Base-by-base conservation (phyloP, 2,888 invertebrate species). In the Xestia ashworthii region DNA sequence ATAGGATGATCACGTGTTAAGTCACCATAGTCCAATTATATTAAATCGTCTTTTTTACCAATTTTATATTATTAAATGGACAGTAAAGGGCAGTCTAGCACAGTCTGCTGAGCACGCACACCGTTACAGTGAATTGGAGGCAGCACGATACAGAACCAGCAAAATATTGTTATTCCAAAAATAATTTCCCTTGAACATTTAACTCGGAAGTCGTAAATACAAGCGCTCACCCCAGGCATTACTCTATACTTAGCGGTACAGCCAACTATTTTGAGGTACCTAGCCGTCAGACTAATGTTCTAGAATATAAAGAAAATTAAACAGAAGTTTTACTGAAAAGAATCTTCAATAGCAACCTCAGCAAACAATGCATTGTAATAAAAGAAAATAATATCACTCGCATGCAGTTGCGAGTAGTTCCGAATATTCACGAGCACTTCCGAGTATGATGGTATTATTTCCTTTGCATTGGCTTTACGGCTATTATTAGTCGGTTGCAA, bases 251-350 rank as follows among this genome's bases (percentile, higher is more conserved):
- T 65, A 71, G 48, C 44, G 38, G 41, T 71, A 72, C 66, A 74
- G 62, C 71, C 73, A 72, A 64, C 85, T 82, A 71, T 71, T 85
- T 50, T 53, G 69, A 70, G 44, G 65, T 79, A 70, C 75, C 74
- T 73, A 70, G 55, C 72, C 41, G 58, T 70, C 50, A 38, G 32
- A 72, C 58, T 60, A 72, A 85, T 74, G 78, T 16, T 60, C n/a
- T 38, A 58, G 41, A 71, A 22, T 11, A 25, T 53, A 58, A 62
- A 66, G 6, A 53, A 14, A 25, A 80, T 48, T 38, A 41, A 32
- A 72, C 72, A 82, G 83, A 85, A 83, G 74, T 44, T 44, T 5
- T 25, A 60, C 48, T 32, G 48, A 11, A 41, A 19, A 55, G 32
- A 55, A n/a, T 41, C n/a, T 32, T 38, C 12, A 53, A 38, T 64